Evolutionary conservation across 1,140 invertebrate genomes (phyloP).

Genomic region (silkworm (Bombyx mori)): DNA sequence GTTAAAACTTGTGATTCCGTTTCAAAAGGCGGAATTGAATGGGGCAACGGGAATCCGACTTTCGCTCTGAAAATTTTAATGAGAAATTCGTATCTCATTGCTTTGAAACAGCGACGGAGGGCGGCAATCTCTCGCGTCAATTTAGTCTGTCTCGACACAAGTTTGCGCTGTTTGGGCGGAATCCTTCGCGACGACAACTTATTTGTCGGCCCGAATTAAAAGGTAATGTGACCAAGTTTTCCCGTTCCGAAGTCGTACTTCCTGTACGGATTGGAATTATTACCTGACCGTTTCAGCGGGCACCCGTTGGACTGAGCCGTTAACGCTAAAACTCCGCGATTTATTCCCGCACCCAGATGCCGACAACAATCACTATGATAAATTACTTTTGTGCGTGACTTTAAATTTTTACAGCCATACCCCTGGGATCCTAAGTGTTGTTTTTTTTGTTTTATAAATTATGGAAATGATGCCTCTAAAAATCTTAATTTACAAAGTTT

Average conservation of each 20-base stretch:
- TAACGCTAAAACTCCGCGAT: constrained; percentile 55
- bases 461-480: too few species aligned
- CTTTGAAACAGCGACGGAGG: constrained; percentile 39
- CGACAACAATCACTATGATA: constrained; percentile 48
- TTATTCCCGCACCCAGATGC: constrained; percentile 52
- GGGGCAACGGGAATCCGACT: constrained; percentile 38
- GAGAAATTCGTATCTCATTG: constrained; percentile 54
- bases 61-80: constrained; percentile 52
- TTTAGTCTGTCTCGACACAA: constrained; percentile 37
- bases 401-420: constrained; percentile 31
- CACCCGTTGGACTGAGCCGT: constrained; percentile 19
- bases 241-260: constrained; percentile 42
- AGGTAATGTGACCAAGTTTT: constrained; percentile 56
- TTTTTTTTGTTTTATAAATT: not conserved
- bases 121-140: constrained; percentile 36
- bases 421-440: constrained; percentile 13
- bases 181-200: constrained; percentile 32
- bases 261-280: constrained; percentile 58
- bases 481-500: too few species aligned
- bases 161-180: constrained; percentile 14
- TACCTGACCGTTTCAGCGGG: constrained; percentile 41
- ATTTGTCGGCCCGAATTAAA: constrained; percentile 50
- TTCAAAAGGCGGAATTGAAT: constrained; percentile 56
- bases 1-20: constrained; percentile 57
- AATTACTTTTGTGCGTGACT: constrained; percentile 36